Evolutionary conservation across 2,888 invertebrate genomes (phyloP).

Genomic region (Gari tellinella): DNA sequence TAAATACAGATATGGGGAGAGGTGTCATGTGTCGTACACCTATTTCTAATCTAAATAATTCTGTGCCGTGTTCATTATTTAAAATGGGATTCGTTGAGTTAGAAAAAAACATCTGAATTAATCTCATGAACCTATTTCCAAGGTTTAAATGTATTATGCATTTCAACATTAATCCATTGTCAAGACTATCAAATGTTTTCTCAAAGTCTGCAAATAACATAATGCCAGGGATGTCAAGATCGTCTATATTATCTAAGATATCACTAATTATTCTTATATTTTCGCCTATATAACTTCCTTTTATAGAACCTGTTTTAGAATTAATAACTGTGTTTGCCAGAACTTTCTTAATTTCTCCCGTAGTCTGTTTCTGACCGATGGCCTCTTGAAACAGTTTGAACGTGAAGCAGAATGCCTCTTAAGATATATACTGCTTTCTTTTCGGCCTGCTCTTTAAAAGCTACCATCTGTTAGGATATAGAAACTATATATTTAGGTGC

Average conservation of each 20-base stretch:
- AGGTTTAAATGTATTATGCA: neutral
- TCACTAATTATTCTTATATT: constrained; percentile 6
- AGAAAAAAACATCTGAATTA: neutral
- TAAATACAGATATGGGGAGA: too few relatives aligned
- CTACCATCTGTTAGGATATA: too few relatives aligned
- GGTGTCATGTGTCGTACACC: too few relatives aligned
- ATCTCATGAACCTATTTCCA: neutral
- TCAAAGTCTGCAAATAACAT: constrained; percentile 9
- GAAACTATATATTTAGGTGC: too few relatives aligned
- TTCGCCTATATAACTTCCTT: constrained; percentile 4
- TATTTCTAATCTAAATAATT: too few relatives aligned
- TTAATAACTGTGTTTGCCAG: neutral
- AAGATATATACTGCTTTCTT: too few relatives aligned
- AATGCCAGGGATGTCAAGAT: neutral
- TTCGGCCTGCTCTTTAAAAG: too few relatives aligned
- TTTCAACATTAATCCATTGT: neutral
- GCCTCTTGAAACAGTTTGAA: too few relatives aligned
- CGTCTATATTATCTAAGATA: constrained; percentile 1
- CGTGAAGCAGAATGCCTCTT: too few relatives aligned
- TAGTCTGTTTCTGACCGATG: too few relatives aligned
- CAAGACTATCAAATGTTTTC: neutral
- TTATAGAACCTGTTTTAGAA: constrained; percentile 8
- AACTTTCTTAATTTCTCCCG: constrained; percentile 6
- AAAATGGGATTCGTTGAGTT: neutral
- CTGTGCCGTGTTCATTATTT: too few relatives aligned